Evolutionary conservation across 2,113 vertebrate species (phyloP).

Genomic region (Varanus salvator): DNA sequence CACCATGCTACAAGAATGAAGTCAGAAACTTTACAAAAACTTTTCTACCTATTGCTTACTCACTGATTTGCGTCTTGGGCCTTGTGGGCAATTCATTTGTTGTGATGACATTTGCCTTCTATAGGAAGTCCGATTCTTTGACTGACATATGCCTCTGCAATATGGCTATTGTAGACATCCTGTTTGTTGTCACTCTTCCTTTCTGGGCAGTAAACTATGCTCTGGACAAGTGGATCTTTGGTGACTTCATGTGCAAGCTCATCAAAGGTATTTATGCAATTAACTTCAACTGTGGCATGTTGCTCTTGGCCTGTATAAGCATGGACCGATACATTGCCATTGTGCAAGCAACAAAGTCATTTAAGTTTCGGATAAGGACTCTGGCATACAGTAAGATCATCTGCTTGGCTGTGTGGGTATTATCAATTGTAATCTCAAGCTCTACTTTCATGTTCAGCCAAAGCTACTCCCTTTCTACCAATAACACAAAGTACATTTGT

Average conservation of each 20-base stretch:
- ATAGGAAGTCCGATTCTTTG: constrained; percentile 88
- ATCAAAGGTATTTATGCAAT: constrained; percentile 84
- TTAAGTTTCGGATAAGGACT: constrained; percentile 79
- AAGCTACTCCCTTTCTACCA: constrained; percentile 42
- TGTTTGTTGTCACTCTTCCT: constrained; percentile 87
- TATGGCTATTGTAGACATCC: constrained; percentile 89
- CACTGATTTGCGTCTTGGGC: constrained; percentile 84
- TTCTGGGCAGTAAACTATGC: constrained; percentile 84
- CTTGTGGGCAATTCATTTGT: constrained; percentile 89
- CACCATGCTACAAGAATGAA: constrained; percentile 58
- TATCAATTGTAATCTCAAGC: constrained; percentile 81
- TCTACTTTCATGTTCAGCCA: constrained; percentile 80
- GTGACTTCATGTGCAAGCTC: constrained; percentile 83
- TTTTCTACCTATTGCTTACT: constrained; percentile 77
- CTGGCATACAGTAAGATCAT: constrained; percentile 76
- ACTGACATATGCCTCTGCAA: constrained; percentile 92
- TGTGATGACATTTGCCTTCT: constrained; percentile 86
- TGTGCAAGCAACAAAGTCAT: constrained; percentile 87
- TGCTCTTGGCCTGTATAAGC: constrained; percentile 90
- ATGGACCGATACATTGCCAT: constrained; percentile 91
- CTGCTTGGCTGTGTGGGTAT: constrained; percentile 81
- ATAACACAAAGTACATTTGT: constrained; percentile 69
- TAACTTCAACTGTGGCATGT: constrained; percentile 92
- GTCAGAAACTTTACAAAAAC: constrained; percentile 71
- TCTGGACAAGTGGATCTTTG: constrained; percentile 78